Evolutionary conservation across 2,888 invertebrate genomes (phyloP).

Genomic region (Drosophila vallismaia): DNA sequence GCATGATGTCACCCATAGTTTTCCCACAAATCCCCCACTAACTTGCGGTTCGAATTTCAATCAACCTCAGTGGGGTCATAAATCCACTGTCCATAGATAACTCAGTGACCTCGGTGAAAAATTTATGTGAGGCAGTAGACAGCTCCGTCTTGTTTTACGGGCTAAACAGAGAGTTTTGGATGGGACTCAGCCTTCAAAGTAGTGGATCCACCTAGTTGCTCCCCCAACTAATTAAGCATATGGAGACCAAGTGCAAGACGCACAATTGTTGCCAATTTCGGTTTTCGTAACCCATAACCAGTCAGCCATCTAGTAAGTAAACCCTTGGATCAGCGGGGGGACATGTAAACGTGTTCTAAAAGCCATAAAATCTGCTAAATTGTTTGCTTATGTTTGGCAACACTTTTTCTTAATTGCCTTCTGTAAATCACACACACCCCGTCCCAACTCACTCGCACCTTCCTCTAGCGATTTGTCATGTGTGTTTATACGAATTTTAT

Average conservation of each 20-base stretch:
- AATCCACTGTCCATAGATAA: slow-evolving; percentile 23
- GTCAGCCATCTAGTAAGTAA: neutral
- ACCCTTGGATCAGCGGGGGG: slow-evolving; percentile 12
- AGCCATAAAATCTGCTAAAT: slow-evolving; percentile 30
- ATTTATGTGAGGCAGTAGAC: slow-evolving; percentile 36
- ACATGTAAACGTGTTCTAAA: slow-evolving; percentile 32
- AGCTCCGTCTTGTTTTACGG: slow-evolving; percentile 21
- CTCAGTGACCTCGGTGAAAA: slow-evolving; percentile 25
- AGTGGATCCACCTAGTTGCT: slow-evolving; percentile 15
- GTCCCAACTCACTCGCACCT: slow-evolving; percentile 9
- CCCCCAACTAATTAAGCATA: slow-evolving; percentile 21
- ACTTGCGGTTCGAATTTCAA: slow-evolving; percentile 19
- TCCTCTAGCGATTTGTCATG: neutral
- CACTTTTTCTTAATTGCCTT: slow-evolving; percentile 42
- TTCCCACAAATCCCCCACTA: slow-evolving; percentile 21
- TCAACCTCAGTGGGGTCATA: slow-evolving; percentile 31
- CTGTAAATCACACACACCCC: slow-evolving; percentile 31
- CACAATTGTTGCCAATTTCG: slow-evolving; percentile 25
- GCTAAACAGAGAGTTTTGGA: neutral
- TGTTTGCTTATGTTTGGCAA: slow-evolving; percentile 40
- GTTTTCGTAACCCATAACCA: slow-evolving; percentile 6
- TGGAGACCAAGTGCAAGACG: slow-evolving; percentile 23
- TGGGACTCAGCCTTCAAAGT: slow-evolving; percentile 6
- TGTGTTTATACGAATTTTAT: slow-evolving; percentile 42
- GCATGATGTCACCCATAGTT: slow-evolving; percentile 36